A percentile compares a stretch with the other conserved stretches of the same genome.
Evolutionary conservation across 1,140 invertebrate genomes (phyloP).

Genomic region (Nymphalis io): DNA sequence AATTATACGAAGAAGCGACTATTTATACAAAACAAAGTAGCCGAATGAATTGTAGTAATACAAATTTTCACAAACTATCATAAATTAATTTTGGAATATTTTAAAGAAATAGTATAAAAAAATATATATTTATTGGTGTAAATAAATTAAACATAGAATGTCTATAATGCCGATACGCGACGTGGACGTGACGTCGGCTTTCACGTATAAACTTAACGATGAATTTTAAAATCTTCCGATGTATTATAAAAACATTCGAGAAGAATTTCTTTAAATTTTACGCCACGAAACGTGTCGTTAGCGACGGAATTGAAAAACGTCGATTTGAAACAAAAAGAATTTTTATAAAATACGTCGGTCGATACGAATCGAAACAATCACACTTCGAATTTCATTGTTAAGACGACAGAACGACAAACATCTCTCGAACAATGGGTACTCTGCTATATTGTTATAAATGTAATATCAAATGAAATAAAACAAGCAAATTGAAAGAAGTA

Average conservation of each 20-base stretch:
- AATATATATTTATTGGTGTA: not conserved
- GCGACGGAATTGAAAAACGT: slow-evolving; percentile 30
- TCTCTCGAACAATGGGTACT: slow-evolving; percentile 47
- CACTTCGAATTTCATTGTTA: slow-evolving; percentile 67
- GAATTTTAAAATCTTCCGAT: slow-evolving; percentile 26
- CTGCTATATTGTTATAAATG: slow-evolving; percentile 27
- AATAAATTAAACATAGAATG: slow-evolving; percentile 1
- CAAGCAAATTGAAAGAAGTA: slow-evolving; percentile 17
- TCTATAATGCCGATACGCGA: not conserved
- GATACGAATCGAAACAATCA: slow-evolving; percentile 70
- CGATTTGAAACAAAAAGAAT: slow-evolving; percentile 65
- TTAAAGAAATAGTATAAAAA: no score
- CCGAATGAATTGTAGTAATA: no score
- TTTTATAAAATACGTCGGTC: slow-evolving; percentile 65
- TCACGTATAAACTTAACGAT: not conserved
- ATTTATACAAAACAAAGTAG: not conserved
- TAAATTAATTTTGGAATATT: not conserved
- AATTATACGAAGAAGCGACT: not conserved
- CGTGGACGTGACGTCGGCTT: not conserved
- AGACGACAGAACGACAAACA: slow-evolving; percentile 57
- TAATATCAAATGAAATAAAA: slow-evolving; percentile 23
- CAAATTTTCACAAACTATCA: no score
- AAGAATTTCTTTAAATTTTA: slow-evolving; percentile 42
- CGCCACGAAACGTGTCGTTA: slow-evolving; percentile 51
- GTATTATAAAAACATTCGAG: not conserved